phyloP scores from a whole-genome alignment of 2,888 invertebrate species.

The Ashinkailepas kermadecensis region DNA sequence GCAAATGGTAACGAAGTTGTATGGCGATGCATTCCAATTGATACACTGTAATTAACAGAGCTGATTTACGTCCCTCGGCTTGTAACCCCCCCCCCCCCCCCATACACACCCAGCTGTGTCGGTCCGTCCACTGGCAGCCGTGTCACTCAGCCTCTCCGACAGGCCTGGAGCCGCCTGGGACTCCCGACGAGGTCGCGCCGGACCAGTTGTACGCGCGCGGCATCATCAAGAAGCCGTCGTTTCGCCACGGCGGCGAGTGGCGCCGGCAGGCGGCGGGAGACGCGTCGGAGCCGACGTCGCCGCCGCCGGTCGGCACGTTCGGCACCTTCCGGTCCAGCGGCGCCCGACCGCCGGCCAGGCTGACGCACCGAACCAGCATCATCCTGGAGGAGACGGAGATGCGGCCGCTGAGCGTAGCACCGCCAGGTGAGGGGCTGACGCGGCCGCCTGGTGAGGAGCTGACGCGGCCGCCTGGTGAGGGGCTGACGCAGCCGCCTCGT shows the following conservation, averaged over 20 bases:
- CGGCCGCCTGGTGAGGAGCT: too few relatives aligned
- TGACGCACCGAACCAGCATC: neutral
- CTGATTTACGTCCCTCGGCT: too few relatives aligned
- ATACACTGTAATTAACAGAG: too few relatives aligned
- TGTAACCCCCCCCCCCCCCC: too few relatives aligned
- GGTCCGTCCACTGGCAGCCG: too few relatives aligned
- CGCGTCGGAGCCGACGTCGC: neutral
- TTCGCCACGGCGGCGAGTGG: neutral
- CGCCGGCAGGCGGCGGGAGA: too few relatives aligned
- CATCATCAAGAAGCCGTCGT: neutral
- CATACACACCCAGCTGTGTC: too few relatives aligned
- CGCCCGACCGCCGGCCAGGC: neutral
- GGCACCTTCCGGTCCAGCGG: neutral
- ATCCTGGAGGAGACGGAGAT: constrained; percentile 6
- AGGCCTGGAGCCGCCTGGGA: neutral
- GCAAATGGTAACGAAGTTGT: too few relatives aligned
- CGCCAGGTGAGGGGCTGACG: too few relatives aligned
- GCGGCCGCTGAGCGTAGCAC: neutral
- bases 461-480: too few relatives aligned
- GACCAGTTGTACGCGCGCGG: neutral
- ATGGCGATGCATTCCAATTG: too few relatives aligned
- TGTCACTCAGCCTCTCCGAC: neutral
- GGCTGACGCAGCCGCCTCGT: too few relatives aligned
- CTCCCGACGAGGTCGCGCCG: neutral
- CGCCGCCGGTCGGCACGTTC: neutral